Conservation (phyloP, 2,888 invertebrate genomes). For the Machimus rusticus region DNA sequence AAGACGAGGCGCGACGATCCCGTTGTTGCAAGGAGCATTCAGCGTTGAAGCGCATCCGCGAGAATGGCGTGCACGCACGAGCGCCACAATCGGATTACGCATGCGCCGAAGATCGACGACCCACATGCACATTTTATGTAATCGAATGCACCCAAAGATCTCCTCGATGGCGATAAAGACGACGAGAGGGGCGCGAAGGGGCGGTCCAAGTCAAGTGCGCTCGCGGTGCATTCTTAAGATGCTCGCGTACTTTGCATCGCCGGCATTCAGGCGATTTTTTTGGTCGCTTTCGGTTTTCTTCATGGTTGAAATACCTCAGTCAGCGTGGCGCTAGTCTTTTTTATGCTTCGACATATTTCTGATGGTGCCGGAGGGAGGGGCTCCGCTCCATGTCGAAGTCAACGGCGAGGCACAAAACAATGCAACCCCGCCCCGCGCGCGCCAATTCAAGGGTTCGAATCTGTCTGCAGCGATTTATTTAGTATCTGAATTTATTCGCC, state of each 20-base stretch:
- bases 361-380: background rate
- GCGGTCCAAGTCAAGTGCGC: background rate
- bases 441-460: background rate
- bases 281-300: background rate
- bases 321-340: background rate
- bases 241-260: slow-evolving; percentile 3
- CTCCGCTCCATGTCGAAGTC: background rate
- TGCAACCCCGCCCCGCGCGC: background rate
- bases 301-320: background rate
- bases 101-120: background rate
- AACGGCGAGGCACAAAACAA: background rate
- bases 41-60: background rate
- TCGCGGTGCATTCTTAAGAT: slow-evolving; percentile 5
- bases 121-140: background rate
- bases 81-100: background rate
- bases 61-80: background rate
- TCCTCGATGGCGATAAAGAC: background rate
- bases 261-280: background rate
- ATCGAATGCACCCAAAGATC: background rate
- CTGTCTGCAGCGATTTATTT: background rate
- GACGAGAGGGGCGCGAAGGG: background rate
- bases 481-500: background rate
- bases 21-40: background rate
- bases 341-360: background rate
- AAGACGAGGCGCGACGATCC: background rate